A percentile compares a stretch with the other conserved stretches of the same genome.
Evolutionary conservation across 1,140 invertebrate genomes (phyloP).

Genomic region (Oreohelix idahoensis): DNA sequence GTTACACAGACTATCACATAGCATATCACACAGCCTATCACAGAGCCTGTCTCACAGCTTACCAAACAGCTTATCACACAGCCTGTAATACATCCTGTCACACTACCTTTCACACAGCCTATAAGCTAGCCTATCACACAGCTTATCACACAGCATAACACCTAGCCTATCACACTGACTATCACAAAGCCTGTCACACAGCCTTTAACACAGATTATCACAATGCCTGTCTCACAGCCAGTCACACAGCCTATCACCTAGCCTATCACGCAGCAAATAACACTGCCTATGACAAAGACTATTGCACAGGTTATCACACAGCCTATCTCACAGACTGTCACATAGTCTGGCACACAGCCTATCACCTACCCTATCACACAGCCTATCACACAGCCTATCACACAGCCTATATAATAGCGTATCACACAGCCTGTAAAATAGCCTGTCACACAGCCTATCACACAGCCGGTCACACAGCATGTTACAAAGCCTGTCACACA

Average conservation of each 20-base stretch:
- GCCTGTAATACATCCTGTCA: no score
- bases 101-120: no score
- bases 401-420: background rate
- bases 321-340: background rate
- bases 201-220: background rate
- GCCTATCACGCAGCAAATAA: background rate
- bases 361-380: background rate
- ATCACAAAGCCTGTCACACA: background rate
- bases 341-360: background rate
- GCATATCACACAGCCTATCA: no score
- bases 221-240: no score
- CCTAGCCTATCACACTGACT: background rate
- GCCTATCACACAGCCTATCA: background rate
- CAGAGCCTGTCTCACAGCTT: no score
- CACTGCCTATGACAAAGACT: background rate
- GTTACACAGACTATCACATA: no score
- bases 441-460: background rate
- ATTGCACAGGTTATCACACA: background rate
- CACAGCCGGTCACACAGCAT: background rate
- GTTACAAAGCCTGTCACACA: no score
- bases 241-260: background rate
- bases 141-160: background rate
- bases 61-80: no score
- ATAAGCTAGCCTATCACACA: no score
- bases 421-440: background rate